phyloP scores from a whole-genome alignment of 2,888 invertebrate genomes.

The Philereme vetulata region DNA sequence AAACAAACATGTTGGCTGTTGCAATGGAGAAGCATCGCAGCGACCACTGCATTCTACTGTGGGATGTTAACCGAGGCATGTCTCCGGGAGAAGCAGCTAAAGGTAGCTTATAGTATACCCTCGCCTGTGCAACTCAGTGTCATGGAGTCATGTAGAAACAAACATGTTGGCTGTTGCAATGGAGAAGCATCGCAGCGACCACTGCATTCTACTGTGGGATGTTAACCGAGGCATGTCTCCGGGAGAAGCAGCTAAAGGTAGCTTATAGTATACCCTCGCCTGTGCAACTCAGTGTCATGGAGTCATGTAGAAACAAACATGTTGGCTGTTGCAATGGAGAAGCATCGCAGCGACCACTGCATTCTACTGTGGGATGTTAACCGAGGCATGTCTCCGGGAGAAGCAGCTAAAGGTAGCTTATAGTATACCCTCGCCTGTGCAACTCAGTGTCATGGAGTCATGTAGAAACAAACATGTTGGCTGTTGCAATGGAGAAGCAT shows the following conservation, averaged over 20 bases:
- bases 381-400: constrained; percentile 65
- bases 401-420: constrained; percentile 36
- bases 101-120: constrained; percentile 79
- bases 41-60: constrained; percentile 94
- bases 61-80: constrained; percentile 89
- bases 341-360: constrained; percentile 94
- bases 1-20: constrained; percentile 91
- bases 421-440: constrained; percentile 91
- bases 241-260: constrained; percentile 47
- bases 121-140: constrained; percentile 92
- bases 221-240: constrained; percentile 78
- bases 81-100: constrained; percentile 48
- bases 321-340: constrained; percentile 94
- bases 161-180: constrained; percentile 93
- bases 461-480: constrained; percentile 90
- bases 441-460: constrained; percentile 95
- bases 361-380: constrained; percentile 95
- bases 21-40: constrained; percentile 95
- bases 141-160: constrained; percentile 93
- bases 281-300: constrained; percentile 95
- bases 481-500: constrained; percentile 94
- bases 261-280: constrained; percentile 86
- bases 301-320: constrained; percentile 92
- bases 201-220: constrained; percentile 96
- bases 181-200: constrained; percentile 95